A percentile compares a stretch with the other conserved stretches of the same genome.
These are phyloP conservation scores for Aphodius sticticus DNA, from an alignment of 2,888 invertebrate species.

Conservation along the genomic window DNA sequence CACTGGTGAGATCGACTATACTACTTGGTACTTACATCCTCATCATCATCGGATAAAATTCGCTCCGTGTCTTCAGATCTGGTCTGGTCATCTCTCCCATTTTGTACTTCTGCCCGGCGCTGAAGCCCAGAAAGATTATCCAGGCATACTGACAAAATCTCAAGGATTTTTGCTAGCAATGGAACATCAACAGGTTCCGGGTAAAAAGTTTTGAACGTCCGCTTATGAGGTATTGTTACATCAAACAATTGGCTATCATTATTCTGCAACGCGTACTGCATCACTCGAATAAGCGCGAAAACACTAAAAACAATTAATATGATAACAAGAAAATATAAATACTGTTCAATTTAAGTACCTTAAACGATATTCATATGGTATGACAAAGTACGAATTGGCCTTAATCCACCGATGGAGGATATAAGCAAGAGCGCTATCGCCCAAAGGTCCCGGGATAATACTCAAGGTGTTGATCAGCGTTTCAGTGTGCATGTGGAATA, in stretches of 20 bases:
- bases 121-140: conserved; percentile 10
- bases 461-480: conserved; percentile 38
- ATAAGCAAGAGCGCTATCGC: conserved; percentile 42
- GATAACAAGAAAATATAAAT: not conserved
- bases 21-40: conserved; percentile 6
- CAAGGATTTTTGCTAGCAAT: conserved; percentile 31
- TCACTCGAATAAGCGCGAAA: conserved; percentile 37
- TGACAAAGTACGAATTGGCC: conserved; percentile 30
- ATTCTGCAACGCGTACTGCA: conserved; percentile 39
- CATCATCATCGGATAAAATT: not conserved
- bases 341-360: conserved; percentile 31
- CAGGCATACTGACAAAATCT: conserved; percentile 27
- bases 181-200: conserved; percentile 24
- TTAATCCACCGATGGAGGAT: conserved; percentile 40
- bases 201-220: conserved; percentile 7
- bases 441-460: conserved; percentile 43
- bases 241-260: conserved; percentile 37
- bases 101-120: not conserved
- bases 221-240: conserved; percentile 14
- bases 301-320: conserved; percentile 35
- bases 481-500: conserved; percentile 39
- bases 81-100: not conserved
- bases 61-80: conserved; percentile 1
- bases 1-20: too few species aligned
- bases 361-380: conserved; percentile 37